Conservation (phyloP, 2,113 vertebrate species). For the Chloropsis cyanopogon region DNA sequence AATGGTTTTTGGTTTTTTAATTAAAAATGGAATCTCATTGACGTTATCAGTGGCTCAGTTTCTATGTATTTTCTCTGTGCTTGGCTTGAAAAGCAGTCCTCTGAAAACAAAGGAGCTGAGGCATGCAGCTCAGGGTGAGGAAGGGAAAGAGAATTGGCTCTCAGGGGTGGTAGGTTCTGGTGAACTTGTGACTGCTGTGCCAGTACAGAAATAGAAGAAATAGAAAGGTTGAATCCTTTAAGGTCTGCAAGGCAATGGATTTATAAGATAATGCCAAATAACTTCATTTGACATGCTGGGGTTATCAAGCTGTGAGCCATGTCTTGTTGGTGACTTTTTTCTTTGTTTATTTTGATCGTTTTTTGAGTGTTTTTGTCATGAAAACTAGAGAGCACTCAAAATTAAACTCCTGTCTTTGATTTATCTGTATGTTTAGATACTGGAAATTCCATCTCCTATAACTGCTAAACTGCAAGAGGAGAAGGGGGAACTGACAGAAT, state of each 20-base stretch:
- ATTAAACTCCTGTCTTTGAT: background rate
- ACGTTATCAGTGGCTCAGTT: background rate
- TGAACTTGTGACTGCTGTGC: background rate
- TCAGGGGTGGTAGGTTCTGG: background rate
- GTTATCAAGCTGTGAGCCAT: background rate
- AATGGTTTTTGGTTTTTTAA: background rate
- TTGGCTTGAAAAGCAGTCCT: background rate
- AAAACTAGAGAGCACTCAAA: background rate
- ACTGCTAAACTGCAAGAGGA: background rate
- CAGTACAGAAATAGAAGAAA: background rate
- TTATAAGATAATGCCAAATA: background rate
- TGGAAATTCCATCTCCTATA: background rate
- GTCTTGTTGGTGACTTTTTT: background rate
- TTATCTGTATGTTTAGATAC: background rate
- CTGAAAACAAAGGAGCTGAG: background rate
- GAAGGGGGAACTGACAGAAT: background rate
- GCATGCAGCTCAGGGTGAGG: background rate
- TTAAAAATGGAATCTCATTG: conserved; percentile 9
- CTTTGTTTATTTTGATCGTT: background rate
- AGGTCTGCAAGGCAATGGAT: background rate
- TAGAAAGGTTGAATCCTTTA: background rate
- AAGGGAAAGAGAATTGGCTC: background rate
- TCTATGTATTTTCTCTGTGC: background rate
- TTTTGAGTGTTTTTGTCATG: background rate
- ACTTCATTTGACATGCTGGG: background rate